Percentiles rank a stretch among this genome's conserved stretches.
phyloP scores from a whole-genome alignment of 2,888 invertebrate species.

The Sicus ferrugineus region DNA sequence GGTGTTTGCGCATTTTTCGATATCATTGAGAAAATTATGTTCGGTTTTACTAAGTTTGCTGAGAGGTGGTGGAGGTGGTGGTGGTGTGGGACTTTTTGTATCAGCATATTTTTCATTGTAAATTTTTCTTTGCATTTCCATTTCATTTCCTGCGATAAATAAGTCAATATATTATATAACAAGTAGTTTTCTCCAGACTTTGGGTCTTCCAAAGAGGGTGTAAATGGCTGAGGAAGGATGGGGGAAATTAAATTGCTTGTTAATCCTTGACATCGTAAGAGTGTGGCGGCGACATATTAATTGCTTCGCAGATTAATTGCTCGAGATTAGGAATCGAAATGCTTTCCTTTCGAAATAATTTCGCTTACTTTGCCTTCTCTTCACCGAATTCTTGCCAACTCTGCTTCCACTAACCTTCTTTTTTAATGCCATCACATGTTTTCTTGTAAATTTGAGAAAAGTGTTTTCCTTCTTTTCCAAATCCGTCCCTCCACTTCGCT shows the following conservation, averaged over 20 bases:
- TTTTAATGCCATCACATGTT: too few species aligned
- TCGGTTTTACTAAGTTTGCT: slow-evolving; percentile 8
- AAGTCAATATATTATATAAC: slow-evolving; percentile 15
- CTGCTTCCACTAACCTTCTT: too few species aligned
- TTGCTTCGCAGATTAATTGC: slow-evolving; percentile 49
- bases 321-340: slow-evolving; percentile 43
- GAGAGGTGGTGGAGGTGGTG: neutral
- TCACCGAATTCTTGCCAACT: neutral
- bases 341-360: neutral
- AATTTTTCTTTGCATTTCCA: neutral
- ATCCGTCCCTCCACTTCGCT: neutral
- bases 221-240: neutral
- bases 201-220: neutral
- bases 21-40: too few species aligned
- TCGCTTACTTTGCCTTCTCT: neutral
- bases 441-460: too few species aligned
- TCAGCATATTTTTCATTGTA: neutral
- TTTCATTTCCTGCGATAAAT: neutral
- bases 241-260: too few species aligned
- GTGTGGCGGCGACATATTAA: neutral
- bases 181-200: too few species aligned
- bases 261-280: neutral
- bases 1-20: too few species aligned
- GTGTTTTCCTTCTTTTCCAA: too few species aligned
- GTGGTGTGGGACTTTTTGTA: neutral